Conservation (phyloP, 1,140 invertebrate species). For the Heliothis subflexa region DNA sequence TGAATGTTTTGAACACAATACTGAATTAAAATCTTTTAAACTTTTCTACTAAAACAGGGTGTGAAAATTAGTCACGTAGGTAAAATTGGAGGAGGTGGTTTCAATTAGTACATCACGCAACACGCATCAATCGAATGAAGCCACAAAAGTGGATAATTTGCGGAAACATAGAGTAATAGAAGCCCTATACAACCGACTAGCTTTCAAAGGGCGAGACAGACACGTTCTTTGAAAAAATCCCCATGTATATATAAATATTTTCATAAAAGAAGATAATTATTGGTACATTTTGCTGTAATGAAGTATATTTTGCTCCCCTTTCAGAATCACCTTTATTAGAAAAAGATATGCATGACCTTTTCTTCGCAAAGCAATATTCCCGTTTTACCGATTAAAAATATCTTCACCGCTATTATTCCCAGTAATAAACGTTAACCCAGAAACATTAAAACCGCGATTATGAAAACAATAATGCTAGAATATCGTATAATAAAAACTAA, state of each 20-base stretch:
- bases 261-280: no score
- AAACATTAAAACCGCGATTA: slow-evolving; percentile 30
- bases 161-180: slow-evolving; percentile 19
- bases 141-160: slow-evolving; percentile 27
- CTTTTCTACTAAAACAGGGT: no score
- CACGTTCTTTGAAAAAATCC: neutral
- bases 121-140: neutral
- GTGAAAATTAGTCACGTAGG: no score
- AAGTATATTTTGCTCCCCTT: no score
- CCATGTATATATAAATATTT: neutral
- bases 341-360: neutral
- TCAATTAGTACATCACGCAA: neutral
- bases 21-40: neutral
- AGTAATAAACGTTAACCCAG: slow-evolving; percentile 29
- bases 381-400: slow-evolving; percentile 1
- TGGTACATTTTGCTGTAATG: no score
- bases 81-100: no score
- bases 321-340: no score
- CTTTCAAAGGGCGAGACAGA: neutral
- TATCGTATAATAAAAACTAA: slow-evolving; percentile 19
- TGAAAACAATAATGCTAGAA: slow-evolving; percentile 37
- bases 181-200: neutral
- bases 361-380: neutral
- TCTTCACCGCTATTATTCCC: neutral
- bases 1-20: neutral